phyloP scores from a whole-genome alignment of 1,140 invertebrate genomes.

The Calycopis cecrops region DNA sequence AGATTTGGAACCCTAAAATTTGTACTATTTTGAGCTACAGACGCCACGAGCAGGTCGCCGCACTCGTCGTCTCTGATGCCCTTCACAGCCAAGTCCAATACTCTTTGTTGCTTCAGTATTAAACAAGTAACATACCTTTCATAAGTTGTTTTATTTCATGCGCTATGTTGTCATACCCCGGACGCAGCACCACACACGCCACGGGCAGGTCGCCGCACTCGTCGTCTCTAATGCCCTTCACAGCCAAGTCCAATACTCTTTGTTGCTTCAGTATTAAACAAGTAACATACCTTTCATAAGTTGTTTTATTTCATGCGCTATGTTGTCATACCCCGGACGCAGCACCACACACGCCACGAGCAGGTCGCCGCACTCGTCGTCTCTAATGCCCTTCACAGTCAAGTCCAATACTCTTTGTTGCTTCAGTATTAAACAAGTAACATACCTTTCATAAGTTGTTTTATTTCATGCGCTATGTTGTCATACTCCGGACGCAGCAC shows the following conservation, averaged over 20 bases:
- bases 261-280: too few relatives aligned
- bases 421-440: constrained; percentile 78
- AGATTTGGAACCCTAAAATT: too few relatives aligned
- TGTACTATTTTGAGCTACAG: too few relatives aligned
- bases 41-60: too few relatives aligned
- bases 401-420: constrained; percentile 80
- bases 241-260: constrained; percentile 81
- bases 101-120: too few relatives aligned
- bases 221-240: constrained; percentile 79
- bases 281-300: too few relatives aligned
- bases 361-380: constrained; percentile 77
- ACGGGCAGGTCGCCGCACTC: constrained; percentile 78
- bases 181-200: constrained; percentile 77
- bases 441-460: too few relatives aligned
- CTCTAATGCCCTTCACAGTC: constrained; percentile 81
- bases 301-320: too few relatives aligned
- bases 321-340: constrained; percentile 48
- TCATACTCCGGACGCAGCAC: constrained; percentile 50
- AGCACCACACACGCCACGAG: constrained; percentile 80
- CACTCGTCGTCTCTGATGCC: too few relatives aligned
- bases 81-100: too few relatives aligned
- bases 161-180: constrained; percentile 45
- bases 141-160: too few relatives aligned
- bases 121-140: too few relatives aligned
- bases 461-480: constrained; percentile 71